Conservation (phyloP, 2,113 vertebrate species). For the Calidris pygmaea region DNA sequence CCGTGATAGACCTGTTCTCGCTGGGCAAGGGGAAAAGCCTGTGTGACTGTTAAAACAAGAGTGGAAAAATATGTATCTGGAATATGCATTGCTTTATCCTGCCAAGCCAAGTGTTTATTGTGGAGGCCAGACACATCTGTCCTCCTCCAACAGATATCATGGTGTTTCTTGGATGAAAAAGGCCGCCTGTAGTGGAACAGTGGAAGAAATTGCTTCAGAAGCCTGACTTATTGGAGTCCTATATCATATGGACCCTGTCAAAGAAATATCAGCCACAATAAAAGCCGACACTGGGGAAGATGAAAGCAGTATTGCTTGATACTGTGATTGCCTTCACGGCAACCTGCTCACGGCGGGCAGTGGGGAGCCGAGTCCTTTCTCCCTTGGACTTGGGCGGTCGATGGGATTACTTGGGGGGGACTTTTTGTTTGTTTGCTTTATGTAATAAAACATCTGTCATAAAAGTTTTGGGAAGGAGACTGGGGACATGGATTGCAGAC, state of each 20-base stretch:
- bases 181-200: conserved; percentile 12
- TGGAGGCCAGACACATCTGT: conserved; percentile 61
- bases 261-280: conserved; percentile 28
- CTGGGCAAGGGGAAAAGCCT: conserved; percentile 39
- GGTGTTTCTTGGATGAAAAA: conserved; percentile 66
- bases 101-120: conserved; percentile 67
- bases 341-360: background rate
- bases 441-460: conserved; percentile 29
- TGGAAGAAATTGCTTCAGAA: conserved; percentile 65
- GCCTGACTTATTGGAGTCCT: conserved; percentile 28
- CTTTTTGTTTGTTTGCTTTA: background rate
- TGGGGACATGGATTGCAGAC: background rate
- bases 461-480: conserved; percentile 35
- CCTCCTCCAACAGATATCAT: conserved; percentile 61
- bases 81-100: conserved; percentile 52
- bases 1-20: conserved; percentile 11
- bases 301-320: conserved; percentile 23
- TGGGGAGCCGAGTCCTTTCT: background rate
- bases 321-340: background rate
- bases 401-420: background rate
- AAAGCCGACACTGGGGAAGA: background rate
- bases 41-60: conserved; percentile 59
- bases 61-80: conserved; percentile 68
- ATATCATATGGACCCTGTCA: conserved; percentile 1
- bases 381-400: background rate